A percentile compares a stretch with the other conserved stretches of the same genome.
phyloP scores from a whole-genome alignment of 2,113 vertebrate species.

The Archilochus colubris region DNA sequence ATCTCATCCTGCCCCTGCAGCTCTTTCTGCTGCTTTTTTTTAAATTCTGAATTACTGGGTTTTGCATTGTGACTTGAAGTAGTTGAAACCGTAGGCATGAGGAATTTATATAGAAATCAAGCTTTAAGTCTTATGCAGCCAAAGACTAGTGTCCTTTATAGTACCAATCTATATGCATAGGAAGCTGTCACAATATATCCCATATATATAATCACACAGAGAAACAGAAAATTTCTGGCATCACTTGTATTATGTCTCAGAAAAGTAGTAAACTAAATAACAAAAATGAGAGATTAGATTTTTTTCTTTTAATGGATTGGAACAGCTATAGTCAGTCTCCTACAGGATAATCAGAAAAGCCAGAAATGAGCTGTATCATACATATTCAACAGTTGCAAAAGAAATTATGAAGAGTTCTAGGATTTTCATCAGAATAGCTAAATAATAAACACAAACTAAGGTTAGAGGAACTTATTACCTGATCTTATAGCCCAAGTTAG shows the following conservation, averaged over 20 bases:
- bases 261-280: not conserved
- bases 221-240: not conserved
- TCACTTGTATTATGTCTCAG: not conserved
- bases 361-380: not conserved
- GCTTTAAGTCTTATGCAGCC: not conserved
- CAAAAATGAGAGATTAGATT: not conserved
- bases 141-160: not conserved
- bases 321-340: not conserved
- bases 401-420: not conserved
- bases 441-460: not conserved
- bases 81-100: not conserved
- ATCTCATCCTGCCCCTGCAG: not conserved
- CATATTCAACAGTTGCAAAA: not conserved
- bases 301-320: not conserved
- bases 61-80: not conserved
- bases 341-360: not conserved
- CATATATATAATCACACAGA: not conserved
- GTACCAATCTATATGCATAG: not conserved
- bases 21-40: not conserved
- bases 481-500: not conserved
- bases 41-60: not conserved
- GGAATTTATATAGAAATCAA: not conserved
- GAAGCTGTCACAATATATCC: not conserved
- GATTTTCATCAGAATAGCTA: not conserved
- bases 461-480: not conserved